These are phyloP conservation scores for Microplitis manilae DNA, from an alignment of 2,888 invertebrate species.

Conservation along the genomic window DNA sequence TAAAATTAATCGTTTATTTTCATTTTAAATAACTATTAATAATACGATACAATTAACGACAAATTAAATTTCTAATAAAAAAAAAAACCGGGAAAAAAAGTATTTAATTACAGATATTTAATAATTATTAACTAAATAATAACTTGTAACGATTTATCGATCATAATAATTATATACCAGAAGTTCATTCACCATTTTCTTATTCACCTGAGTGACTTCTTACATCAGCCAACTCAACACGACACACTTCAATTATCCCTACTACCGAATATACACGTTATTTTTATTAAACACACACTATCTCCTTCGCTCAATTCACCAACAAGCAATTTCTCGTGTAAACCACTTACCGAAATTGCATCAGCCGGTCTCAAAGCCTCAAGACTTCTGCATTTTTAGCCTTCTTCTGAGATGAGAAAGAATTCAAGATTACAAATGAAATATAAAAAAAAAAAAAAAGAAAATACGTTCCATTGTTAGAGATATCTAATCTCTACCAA, in stretches of 20 bases:
- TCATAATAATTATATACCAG: background rate
- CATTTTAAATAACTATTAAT: too few species aligned
- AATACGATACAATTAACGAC: too few species aligned
- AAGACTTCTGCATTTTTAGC: background rate
- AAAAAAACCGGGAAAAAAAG: too few species aligned
- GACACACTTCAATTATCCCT: slow-evolving; percentile 51
- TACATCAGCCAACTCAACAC: slow-evolving; percentile 39
- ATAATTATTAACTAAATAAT: too few species aligned
- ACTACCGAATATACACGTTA: slow-evolving; percentile 32
- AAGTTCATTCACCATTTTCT: slow-evolving; percentile 25
- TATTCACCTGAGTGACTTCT: slow-evolving; percentile 33
- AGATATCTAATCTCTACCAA: too few species aligned
- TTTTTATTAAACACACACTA: slow-evolving; percentile 31
- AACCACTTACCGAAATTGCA: slow-evolving; percentile 48
- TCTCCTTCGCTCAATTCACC: slow-evolving; percentile 13
- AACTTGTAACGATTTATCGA: too few species aligned
- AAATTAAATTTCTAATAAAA: too few species aligned
- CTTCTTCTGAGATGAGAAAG: background rate
- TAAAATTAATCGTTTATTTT: too few species aligned
- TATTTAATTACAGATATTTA: too few species aligned
- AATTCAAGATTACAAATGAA: background rate
- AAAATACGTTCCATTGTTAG: too few species aligned
- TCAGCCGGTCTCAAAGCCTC: slow-evolving; percentile 45
- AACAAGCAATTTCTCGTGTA: slow-evolving; percentile 27
- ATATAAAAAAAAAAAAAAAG: background rate